Percentiles rank a stretch among this genome's conserved stretches.
phyloP scores from a whole-genome alignment of 2,888 invertebrate genomes.

The Cotesia congregata region DNA sequence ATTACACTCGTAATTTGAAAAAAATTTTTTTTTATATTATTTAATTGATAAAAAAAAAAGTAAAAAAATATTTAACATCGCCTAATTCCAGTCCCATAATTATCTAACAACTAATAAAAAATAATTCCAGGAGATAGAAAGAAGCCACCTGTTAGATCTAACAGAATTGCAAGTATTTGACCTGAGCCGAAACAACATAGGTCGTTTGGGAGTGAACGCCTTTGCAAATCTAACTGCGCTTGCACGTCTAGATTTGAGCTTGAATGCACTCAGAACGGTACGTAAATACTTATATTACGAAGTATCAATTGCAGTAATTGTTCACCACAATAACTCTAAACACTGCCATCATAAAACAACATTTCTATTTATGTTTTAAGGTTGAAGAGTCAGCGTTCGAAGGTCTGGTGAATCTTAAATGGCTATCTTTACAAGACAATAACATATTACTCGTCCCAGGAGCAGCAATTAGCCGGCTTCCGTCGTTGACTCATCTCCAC shows the following conservation, averaged over 20 bases:
- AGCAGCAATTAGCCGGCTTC: constrained; percentile 84
- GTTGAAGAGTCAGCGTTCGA: constrained; percentile 91
- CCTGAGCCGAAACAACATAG: constrained; percentile 87
- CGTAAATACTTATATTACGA: constrained; percentile 62
- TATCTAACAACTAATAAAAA: constrained; percentile 14
- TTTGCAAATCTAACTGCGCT: constrained; percentile 82
- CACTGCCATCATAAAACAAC: neutral
- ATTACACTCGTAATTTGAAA: too few species aligned
- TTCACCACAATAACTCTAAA: neutral
- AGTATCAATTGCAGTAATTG: neutral
- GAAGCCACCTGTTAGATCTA: constrained; percentile 79
- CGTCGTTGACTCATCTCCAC: constrained; percentile 80
- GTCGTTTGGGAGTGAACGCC: constrained; percentile 85
- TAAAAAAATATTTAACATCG: too few species aligned
- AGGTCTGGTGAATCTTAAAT: constrained; percentile 82
- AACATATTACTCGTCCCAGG: constrained; percentile 89
- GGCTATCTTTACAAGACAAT: constrained; percentile 86
- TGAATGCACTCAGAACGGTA: constrained; percentile 90
- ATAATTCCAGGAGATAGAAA: constrained; percentile 80
- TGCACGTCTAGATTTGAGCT: constrained; percentile 83
- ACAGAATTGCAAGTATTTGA: constrained; percentile 82
- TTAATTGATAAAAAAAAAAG: too few species aligned
- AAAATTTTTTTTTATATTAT: too few species aligned
- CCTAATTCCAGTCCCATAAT: too few species aligned
- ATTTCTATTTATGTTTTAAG: constrained; percentile 69